phyloP scores from a whole-genome alignment of 2,797 vertebrate genomes.

The Pseudopleuronectes americanus region DNA sequence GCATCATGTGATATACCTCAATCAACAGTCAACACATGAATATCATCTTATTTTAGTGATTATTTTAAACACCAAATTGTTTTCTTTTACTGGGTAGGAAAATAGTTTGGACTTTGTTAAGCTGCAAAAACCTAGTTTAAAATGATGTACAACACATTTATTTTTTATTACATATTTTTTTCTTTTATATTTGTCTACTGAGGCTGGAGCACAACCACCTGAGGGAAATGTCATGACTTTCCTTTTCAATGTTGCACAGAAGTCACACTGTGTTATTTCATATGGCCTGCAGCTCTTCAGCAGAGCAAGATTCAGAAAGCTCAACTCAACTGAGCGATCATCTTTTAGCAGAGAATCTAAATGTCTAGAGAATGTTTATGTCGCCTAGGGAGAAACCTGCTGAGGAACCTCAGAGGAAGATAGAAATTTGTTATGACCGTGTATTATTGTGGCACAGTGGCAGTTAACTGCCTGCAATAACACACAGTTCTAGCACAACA shows the following conservation, averaged over 20 bases:
- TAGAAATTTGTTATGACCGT: neutral
- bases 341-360: too few species aligned
- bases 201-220: neutral
- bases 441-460: neutral
- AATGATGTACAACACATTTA: too few species aligned
- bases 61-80: neutral
- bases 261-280: neutral
- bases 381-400: neutral
- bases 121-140: neutral
- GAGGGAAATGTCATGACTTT: neutral
- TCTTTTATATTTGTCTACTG: neutral
- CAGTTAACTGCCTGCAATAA: neutral
- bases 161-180: too few species aligned
- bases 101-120: too few species aligned
- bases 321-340: neutral
- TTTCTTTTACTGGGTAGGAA: neutral
- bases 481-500: neutral
- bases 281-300: neutral
- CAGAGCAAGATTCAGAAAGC: neutral
- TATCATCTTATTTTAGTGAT: neutral
- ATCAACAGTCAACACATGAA: neutral
- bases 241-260: neutral
- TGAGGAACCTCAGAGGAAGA: neutral
- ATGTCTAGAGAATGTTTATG: too few species aligned
- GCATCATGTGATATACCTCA: neutral